Conservation (phyloP, 2,888 invertebrate species). For the Coleophora flavipennella region DNA sequence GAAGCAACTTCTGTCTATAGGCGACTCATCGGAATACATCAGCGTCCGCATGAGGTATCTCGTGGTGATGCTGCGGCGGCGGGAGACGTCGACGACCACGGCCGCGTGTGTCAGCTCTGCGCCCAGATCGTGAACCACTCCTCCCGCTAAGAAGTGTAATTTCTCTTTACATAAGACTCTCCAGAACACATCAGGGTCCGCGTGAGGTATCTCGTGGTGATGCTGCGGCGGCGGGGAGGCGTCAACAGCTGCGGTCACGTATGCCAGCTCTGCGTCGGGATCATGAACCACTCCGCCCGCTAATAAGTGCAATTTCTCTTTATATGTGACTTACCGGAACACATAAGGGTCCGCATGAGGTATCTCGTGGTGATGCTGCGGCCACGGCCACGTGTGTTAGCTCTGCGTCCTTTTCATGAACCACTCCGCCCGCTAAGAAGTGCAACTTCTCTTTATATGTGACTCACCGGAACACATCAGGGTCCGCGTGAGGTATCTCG, state of each 20-base stretch:
- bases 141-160: slow-evolving; percentile 85
- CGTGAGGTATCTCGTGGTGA: slow-evolving; percentile 24
- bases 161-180: slow-evolving; percentile 80
- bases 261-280: slow-evolving; percentile 67
- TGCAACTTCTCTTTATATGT: slow-evolving; percentile 92
- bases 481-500: slow-evolving; percentile 21
- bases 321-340: no score
- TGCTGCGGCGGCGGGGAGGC: slow-evolving; percentile 59
- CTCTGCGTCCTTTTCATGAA: slow-evolving; percentile 64
- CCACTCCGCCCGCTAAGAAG: slow-evolving; percentile 76
- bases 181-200: slow-evolving; percentile 38
- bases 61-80: slow-evolving; percentile 51
- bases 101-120: slow-evolving; percentile 76
- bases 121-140: slow-evolving; percentile 62
- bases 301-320: slow-evolving; percentile 93
- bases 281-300: slow-evolving; percentile 69
- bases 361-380: slow-evolving; percentile 40
- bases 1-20: slow-evolving; percentile 94
- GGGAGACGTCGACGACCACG: slow-evolving; percentile 73
- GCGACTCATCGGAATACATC: no score
- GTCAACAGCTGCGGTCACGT: slow-evolving; percentile 77
- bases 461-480: slow-evolving; percentile 36
- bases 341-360: slow-evolving; percentile 27
- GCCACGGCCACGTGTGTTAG: slow-evolving; percentile 79
- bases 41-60: slow-evolving; percentile 24